Evolutionary conservation across 2,113 vertebrate species (phyloP).

Genomic region (Nothoprocta perdicaria): DNA sequence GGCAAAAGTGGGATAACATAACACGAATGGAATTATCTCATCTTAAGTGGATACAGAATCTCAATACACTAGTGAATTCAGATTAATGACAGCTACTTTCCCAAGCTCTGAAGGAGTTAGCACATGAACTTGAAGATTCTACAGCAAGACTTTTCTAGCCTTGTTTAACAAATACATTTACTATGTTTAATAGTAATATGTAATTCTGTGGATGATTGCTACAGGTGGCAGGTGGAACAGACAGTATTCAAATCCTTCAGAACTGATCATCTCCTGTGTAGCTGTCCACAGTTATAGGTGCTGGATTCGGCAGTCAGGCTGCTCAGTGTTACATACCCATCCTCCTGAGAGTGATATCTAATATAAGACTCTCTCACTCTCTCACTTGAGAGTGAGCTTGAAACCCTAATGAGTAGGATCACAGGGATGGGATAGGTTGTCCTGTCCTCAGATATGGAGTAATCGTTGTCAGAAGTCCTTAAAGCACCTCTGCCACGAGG

Average conservation of each 20-base stretch:
- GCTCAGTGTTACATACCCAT: neutral
- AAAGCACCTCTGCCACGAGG: neutral
- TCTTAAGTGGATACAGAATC: neutral
- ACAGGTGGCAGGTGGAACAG: neutral
- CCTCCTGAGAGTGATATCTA: fast-evolving
- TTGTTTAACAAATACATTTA: neutral
- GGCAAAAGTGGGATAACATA: neutral
- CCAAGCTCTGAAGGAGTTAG: neutral
- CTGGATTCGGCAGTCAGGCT: neutral
- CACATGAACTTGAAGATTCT: neutral
- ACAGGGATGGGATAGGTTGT: neutral
- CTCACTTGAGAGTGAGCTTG: neutral
- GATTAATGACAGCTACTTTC: neutral
- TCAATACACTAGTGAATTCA: neutral
- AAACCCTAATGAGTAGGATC: neutral
- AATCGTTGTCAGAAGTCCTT: neutral
- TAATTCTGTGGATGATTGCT: neutral
- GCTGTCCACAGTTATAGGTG: neutral
- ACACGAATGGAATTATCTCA: neutral
- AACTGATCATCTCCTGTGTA: neutral
- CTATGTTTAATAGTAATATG: neutral
- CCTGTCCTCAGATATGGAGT: neutral
- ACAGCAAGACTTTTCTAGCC: neutral
- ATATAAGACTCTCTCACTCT: no score
- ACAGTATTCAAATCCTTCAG: neutral